phyloP scores from a whole-genome alignment of 2,113 vertebrate species.

The Plestiodon gilberti region DNA sequence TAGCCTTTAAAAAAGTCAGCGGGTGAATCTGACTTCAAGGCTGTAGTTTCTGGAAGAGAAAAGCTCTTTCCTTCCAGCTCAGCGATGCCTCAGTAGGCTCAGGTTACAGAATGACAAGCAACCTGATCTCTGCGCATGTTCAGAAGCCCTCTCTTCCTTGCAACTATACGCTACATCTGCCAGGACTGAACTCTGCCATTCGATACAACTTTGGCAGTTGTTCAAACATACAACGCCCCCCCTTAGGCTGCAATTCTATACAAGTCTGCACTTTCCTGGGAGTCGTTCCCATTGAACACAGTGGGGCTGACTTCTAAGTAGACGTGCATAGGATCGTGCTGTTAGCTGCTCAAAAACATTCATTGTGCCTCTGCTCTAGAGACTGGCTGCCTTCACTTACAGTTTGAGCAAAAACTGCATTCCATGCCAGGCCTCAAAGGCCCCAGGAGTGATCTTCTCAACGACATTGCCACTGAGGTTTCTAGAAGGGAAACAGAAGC shows the following conservation, averaged over 20 bases:
- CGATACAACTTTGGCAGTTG: not conserved
- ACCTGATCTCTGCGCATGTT: not conserved
- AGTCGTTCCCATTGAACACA: no score
- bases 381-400: conserved; percentile 55
- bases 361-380: not conserved
- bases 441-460: conserved; percentile 19
- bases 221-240: not conserved
- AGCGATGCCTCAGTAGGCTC: no score
- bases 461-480: conserved; percentile 64
- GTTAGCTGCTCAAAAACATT: no score
- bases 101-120: not conserved
- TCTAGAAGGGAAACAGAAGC: conserved; percentile 42
- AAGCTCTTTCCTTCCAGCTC: no score
- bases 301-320: no score
- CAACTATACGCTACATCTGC: not conserved
- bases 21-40: no score
- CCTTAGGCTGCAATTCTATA: not conserved
- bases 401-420: conserved; percentile 66
- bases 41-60: no score
- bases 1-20: no score
- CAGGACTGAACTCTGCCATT: not conserved
- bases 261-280: no score
- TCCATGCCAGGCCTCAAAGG: conserved; percentile 70
- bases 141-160: not conserved
- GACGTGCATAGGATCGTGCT: no score